Percentiles rank a stretch among this genome's conserved stretches.
These are phyloP conservation scores for Oplegnathus fasciatus DNA, from an alignment of 2,113 vertebrate species.

Conservation along the genomic window DNA sequence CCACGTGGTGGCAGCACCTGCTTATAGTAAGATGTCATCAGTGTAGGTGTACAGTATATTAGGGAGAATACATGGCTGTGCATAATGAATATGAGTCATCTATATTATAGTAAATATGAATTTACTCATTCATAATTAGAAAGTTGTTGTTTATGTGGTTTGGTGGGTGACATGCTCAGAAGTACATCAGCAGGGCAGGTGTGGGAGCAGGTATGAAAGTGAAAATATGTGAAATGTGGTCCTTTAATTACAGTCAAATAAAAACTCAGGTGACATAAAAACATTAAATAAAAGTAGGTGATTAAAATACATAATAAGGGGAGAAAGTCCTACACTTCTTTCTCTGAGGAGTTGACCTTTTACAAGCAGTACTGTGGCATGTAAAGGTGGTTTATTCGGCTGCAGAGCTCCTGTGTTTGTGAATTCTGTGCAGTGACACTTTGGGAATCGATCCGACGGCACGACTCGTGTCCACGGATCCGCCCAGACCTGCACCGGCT, in stretches of 20 bases:
- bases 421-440: neutral
- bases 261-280: neutral
- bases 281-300: neutral
- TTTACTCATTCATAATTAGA: neutral
- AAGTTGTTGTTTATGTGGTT: neutral
- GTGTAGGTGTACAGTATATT: neutral
- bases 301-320: neutral
- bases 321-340: neutral
- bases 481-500: conserved; percentile 22
- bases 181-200: neutral
- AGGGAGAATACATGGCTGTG: neutral
- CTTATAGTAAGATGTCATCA: neutral
- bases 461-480: neutral
- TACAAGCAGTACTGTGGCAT: neutral
- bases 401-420: neutral
- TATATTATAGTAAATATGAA: neutral
- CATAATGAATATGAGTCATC: neutral
- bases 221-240: neutral
- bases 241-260: neutral
- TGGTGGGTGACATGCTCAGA: neutral
- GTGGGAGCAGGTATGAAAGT: neutral
- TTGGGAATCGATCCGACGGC: neutral
- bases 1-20: conserved; percentile 58
- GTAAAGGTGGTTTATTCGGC: neutral
- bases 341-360: neutral